phyloP scores from a whole-genome alignment of 2,888 invertebrate genomes.

The Ceraclea dissimilis region DNA sequence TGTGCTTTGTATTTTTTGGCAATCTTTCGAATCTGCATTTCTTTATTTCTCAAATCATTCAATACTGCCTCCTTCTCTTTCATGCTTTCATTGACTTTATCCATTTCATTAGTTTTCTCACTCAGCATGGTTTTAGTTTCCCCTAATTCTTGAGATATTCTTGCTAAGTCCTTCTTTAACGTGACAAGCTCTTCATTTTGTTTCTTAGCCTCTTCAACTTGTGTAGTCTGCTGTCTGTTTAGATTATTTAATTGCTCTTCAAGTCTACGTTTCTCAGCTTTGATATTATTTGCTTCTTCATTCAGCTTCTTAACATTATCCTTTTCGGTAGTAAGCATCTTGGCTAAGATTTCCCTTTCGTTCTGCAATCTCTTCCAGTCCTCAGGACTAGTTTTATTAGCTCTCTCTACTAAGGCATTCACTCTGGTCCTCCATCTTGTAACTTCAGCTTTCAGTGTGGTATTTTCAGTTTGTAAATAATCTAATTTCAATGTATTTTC shows the following conservation, averaged over 20 bases:
- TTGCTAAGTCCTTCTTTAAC: conserved; percentile 50
- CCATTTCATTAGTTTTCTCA: conserved; percentile 52
- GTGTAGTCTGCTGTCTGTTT: conserved; percentile 49
- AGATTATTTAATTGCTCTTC: conserved; percentile 60
- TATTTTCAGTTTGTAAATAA: conserved; percentile 67
- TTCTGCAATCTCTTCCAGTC: conserved; percentile 81
- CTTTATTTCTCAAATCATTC: conserved; percentile 61
- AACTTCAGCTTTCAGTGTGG: conserved; percentile 69
- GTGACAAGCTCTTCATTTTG: conserved; percentile 54
- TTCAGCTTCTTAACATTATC: conserved; percentile 58
- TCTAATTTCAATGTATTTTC: conserved; percentile 66
- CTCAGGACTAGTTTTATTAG: conserved; percentile 85
- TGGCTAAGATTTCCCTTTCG: conserved; percentile 73
- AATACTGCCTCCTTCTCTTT: conserved; percentile 59
- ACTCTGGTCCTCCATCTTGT: conserved; percentile 82
- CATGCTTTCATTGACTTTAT: conserved; percentile 57
- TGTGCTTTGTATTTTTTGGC: conserved; percentile 89
- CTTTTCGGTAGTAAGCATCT: conserved; percentile 69
- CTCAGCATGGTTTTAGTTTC: conserved; percentile 54
- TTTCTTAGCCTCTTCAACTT: conserved; percentile 59
- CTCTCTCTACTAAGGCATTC: conserved; percentile 80
- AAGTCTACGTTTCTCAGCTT: conserved; percentile 56
- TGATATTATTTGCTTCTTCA: conserved; percentile 58
- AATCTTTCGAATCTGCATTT: conserved; percentile 73
- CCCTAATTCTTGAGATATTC: conserved; percentile 55